Conservation (phyloP, 2,888 invertebrate genomes). For the Chloroclysta siterata region DNA sequence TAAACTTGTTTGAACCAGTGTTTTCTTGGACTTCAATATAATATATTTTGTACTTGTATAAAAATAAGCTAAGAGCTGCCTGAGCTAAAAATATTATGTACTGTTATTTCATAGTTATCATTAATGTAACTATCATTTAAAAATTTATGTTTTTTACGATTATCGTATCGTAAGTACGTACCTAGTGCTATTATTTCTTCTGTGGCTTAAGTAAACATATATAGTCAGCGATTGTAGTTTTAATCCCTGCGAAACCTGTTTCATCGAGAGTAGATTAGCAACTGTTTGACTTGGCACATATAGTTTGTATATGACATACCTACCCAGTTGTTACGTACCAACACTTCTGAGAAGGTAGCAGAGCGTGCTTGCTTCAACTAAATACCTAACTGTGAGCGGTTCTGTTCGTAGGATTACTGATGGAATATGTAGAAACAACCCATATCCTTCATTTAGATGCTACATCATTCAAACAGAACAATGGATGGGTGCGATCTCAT, state of each 20-base stretch:
- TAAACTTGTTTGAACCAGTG: background rate
- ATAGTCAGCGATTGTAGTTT: slow-evolving; percentile 39
- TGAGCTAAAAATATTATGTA: no score
- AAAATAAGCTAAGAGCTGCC: background rate
- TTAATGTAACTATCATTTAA: background rate
- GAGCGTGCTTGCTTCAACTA: background rate
- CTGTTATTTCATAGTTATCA: no score
- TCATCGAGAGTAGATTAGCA: slow-evolving; percentile 38
- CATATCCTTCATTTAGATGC: slow-evolving; percentile 60
- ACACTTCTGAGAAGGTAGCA: slow-evolving; percentile 32
- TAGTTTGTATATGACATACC: background rate
- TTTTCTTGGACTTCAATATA: background rate
- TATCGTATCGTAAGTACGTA: background rate
- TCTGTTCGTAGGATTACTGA: slow-evolving; percentile 43
- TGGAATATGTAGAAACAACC: slow-evolving; percentile 63
- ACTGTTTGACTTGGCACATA: slow-evolving; percentile 34
- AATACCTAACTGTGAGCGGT: slow-evolving; percentile 10
- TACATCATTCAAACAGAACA: slow-evolving; percentile 72
- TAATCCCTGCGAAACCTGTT: slow-evolving; percentile 59
- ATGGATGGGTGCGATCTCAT: slow-evolving; percentile 69
- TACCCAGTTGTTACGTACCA: slow-evolving; percentile 32
- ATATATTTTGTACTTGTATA: background rate
- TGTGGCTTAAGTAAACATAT: background rate
- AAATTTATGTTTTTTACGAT: background rate
- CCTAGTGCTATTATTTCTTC: no score